Evolutionary conservation across 2,888 invertebrate species (phyloP).

Genomic region (Sialis lutaria): DNA sequence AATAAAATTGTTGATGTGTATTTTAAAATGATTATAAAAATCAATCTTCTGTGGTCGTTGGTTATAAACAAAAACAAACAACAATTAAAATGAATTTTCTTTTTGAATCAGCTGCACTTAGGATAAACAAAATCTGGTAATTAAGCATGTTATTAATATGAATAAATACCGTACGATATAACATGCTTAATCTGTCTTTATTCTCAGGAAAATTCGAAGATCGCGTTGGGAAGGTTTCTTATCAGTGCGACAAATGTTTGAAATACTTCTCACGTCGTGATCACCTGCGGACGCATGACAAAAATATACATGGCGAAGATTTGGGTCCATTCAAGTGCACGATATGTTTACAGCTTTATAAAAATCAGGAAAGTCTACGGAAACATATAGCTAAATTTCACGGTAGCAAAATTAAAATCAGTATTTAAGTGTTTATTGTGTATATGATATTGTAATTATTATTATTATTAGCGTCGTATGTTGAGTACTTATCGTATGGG

Average conservation of each 20-base stretch:
- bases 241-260: constrained; percentile 24
- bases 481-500: too few relatives aligned
- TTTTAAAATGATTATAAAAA: too few relatives aligned
- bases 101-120: not conserved
- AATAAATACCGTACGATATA: not conserved
- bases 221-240: constrained; percentile 14
- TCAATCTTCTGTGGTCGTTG: too few relatives aligned
- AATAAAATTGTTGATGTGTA: too few relatives aligned
- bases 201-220: constrained; percentile 19
- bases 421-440: too few relatives aligned
- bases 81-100: too few relatives aligned
- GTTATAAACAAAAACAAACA: too few relatives aligned
- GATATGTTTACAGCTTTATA: constrained; percentile 26
- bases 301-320: constrained; percentile 28
- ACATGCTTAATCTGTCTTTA: constrained; percentile 3
- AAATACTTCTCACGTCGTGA: constrained; percentile 25
- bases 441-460: too few relatives aligned
- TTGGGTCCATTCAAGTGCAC: constrained; percentile 27
- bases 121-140: not conserved
- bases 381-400: constrained; percentile 29
- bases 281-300: constrained; percentile 27
- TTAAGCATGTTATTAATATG: not conserved
- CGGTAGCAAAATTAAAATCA: constrained; percentile 11
- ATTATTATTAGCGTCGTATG: too few relatives aligned
- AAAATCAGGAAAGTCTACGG: constrained; percentile 27